Evolutionary conservation across 2,888 invertebrate genomes (phyloP).

Genomic region (Laspeyria flexula): DNA sequence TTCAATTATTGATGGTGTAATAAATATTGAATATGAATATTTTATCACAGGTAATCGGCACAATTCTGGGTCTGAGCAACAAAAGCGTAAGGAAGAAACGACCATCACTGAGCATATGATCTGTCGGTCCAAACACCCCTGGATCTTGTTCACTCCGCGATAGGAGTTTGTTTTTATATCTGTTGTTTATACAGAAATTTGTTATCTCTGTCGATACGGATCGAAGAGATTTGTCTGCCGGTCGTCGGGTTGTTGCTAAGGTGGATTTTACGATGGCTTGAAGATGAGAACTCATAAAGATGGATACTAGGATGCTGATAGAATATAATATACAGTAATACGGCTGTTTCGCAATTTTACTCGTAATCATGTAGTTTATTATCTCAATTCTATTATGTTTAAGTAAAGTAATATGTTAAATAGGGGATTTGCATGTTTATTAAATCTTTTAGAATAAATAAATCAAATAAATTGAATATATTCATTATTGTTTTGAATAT

Average conservation of each 20-base stretch:
- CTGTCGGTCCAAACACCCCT: slow-evolving; percentile 39
- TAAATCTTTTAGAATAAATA: background rate
- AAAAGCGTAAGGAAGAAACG: slow-evolving; percentile 92
- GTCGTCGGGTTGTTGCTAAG: slow-evolving; percentile 46
- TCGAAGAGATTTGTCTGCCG: slow-evolving; percentile 61
- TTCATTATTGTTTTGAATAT: too few species aligned
- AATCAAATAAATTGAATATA: background rate
- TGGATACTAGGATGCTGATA: slow-evolving; percentile 28
- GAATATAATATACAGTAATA: slow-evolving; percentile 19
- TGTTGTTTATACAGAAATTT: slow-evolving; percentile 64
- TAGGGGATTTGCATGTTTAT: background rate
- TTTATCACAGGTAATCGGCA: slow-evolving; percentile 87
- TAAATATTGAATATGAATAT: background rate
- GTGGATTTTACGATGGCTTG: slow-evolving; percentile 47
- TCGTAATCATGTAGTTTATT: slow-evolving; percentile 24
- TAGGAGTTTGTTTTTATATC: slow-evolving; percentile 75
- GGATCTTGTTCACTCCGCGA: slow-evolving; percentile 74
- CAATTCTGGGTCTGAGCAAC: slow-evolving; percentile 92
- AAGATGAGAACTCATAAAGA: slow-evolving; percentile 42
- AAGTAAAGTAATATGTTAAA: slow-evolving; percentile 5
- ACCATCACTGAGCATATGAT: slow-evolving; percentile 91
- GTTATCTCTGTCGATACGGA: slow-evolving; percentile 59
- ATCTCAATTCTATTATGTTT: slow-evolving; percentile 13
- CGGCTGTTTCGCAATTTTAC: slow-evolving; percentile 24
- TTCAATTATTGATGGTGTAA: too few species aligned